Evolutionary conservation across 2,113 vertebrate species (phyloP), one percentile per base, ranked within the genome.

Genomic region (Meles meles): DNA sequence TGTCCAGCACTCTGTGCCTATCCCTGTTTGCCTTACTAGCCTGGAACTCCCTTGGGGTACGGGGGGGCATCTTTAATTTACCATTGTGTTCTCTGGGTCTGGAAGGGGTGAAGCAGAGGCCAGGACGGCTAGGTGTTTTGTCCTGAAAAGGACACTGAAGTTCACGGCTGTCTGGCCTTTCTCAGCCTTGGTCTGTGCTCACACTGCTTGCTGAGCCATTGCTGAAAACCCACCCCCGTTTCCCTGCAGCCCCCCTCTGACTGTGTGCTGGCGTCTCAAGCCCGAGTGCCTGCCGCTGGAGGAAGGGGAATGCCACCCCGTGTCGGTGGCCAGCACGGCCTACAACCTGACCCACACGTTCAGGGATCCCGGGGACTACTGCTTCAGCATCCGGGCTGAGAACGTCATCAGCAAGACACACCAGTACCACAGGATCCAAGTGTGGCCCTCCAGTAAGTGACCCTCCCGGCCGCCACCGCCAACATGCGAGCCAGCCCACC

Each of bases 191-290:
- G 47, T 37, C 93, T 83, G 59, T 34, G 59, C 18, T 77, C 72
- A 69, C 3, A 2, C 14, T 34, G 67, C 25, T 83, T 15, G 12
- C 39, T 0, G 18, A 89, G 63, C 39, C 49, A 17, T n/a, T 83
- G 82, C 86, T 94, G 42, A 93, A 59, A 55, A 57, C 4, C 11
- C 3, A 5, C 20, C 27, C 31, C 15, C 29, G 0, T 85, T 23
- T 57, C 47, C 0, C 94, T 59, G 4, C 91, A 99, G 99, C 97
- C 99, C 99, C 0, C 99, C 99, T 0, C 98, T 99, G 83, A 98
- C 98, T 0, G 77, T 99, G 21, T 99, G 99, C 98, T 99, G 99
- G 99, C 98, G 98, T 6, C 99, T 99, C 84, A 99, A 99, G 95
- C 59, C 98, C 0, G 98, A 99, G 76, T 99, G 99, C 61, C 84